Conservation (phyloP, 2,113 vertebrate species). For the Dasypus novemcinctus region DNA sequence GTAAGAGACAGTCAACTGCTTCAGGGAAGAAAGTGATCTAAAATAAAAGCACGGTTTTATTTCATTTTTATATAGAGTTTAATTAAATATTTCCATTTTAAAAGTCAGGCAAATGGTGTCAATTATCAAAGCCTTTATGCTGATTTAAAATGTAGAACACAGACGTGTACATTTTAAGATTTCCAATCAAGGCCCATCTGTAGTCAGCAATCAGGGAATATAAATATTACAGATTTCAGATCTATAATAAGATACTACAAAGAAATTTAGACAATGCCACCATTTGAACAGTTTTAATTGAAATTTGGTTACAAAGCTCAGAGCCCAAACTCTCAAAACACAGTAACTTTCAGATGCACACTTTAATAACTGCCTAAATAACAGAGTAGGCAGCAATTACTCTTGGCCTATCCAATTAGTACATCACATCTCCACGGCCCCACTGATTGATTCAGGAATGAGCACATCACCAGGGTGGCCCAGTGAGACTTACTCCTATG, state of each 20-base stretch:
- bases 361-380: not conserved
- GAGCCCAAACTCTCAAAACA: not conserved
- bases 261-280: constrained; percentile 1
- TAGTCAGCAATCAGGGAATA: not conserved
- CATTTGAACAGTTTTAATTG: not conserved
- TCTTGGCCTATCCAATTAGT: not conserved
- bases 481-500: not conserved
- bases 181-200: not conserved
- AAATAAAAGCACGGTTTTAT: constrained; percentile 57
- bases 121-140: constrained; percentile 37
- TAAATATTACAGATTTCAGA: not conserved
- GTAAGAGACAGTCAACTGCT: constrained; percentile 34
- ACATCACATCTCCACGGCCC: not conserved
- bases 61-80: constrained; percentile 58
- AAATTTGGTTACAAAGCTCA: constrained; percentile 7
- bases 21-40: constrained; percentile 56
- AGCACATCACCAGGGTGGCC: not conserved
- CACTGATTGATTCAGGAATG: not conserved
- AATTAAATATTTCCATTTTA: constrained; percentile 71
- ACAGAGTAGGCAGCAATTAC: not conserved
- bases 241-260: not conserved
- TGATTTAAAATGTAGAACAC: constrained; percentile 19
- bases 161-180: not conserved
- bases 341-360: not conserved
- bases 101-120: constrained; percentile 63